Evolutionary conservation across 1,140 invertebrate species (phyloP).

Genomic region (Drepana arcuata): DNA sequence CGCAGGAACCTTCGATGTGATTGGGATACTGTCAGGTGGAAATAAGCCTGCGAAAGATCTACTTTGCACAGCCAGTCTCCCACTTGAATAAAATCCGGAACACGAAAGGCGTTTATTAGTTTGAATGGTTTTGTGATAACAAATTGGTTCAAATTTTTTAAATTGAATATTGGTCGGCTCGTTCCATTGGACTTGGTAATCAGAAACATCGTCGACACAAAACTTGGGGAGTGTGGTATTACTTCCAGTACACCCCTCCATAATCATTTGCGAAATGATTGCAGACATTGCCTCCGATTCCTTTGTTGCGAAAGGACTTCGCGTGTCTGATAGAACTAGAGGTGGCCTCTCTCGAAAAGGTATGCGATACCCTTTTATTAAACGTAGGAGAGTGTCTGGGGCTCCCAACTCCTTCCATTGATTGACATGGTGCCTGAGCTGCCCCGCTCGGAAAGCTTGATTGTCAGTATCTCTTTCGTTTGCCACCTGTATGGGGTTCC

Average conservation of each 20-base stretch:
- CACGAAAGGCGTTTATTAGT: slow-evolving; percentile 15
- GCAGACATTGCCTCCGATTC: slow-evolving; percentile 8
- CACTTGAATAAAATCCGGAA: slow-evolving; percentile 13
- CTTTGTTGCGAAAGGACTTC: neutral
- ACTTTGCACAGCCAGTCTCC: slow-evolving; percentile 22
- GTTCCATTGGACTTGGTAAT: slow-evolving; percentile 17
- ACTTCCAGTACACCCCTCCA: slow-evolving; percentile 12
- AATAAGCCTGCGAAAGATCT: slow-evolving; percentile 34
- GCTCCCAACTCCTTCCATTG: slow-evolving; percentile 13
- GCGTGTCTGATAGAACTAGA: slow-evolving; percentile 8
- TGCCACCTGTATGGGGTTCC: too few relatives aligned
- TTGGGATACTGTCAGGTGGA: slow-evolving; percentile 34
- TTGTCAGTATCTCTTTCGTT: slow-evolving; percentile 19
- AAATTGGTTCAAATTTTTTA: slow-evolving; percentile 21
- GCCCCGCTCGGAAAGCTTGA: slow-evolving; percentile 11
- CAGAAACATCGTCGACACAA: slow-evolving; percentile 37
- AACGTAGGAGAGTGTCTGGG: slow-evolving; percentile 10
- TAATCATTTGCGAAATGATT: slow-evolving; percentile 4
- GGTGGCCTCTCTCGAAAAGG: slow-evolving; percentile 15
- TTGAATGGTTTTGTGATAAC: slow-evolving; percentile 8
- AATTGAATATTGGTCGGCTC: slow-evolving; percentile 29
- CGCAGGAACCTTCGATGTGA: slow-evolving; percentile 15
- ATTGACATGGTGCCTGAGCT: slow-evolving; percentile 2
- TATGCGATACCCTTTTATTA: slow-evolving; percentile 25
- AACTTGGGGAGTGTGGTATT: slow-evolving; percentile 15